Percentiles rank a stretch among this genome's conserved stretches.
These are phyloP conservation scores for Rhineura floridana DNA, from an alignment of 2,113 vertebrate genomes.

Conservation along the genomic window DNA sequence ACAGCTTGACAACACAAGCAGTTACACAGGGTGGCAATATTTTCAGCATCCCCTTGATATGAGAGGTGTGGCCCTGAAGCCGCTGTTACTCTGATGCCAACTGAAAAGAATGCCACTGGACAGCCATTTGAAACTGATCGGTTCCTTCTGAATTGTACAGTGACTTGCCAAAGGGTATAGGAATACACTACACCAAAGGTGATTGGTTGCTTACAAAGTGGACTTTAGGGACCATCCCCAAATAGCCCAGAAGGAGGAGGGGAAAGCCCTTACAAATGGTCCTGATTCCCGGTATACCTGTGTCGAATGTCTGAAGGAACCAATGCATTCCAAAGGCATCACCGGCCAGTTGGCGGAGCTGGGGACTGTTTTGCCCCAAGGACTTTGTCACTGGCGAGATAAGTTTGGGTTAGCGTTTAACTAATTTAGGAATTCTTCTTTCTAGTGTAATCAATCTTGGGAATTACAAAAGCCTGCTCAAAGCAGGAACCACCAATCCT, in stretches of 20 bases:
- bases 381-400: background rate
- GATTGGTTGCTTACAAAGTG: background rate
- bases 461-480: background rate
- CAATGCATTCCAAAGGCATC: background rate
- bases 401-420: background rate
- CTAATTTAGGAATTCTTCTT: background rate
- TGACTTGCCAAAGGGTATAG: background rate
- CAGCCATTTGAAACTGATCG: background rate
- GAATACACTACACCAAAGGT: background rate
- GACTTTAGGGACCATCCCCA: background rate
- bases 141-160: too few species aligned
- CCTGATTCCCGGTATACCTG: background rate
- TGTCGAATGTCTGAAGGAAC: background rate
- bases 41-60: background rate
- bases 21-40: background rate
- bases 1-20: background rate
- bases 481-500: background rate
- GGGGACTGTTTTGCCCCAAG: background rate
- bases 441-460: background rate
- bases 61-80: background rate
- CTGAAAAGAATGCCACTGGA: background rate
- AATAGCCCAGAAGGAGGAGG: background rate
- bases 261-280: background rate
- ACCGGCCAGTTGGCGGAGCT: background rate
- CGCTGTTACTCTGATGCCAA: background rate